Percentiles rank a stretch among this genome's conserved stretches.
phyloP scores from a whole-genome alignment of 2,888 invertebrate genomes.

The Plebejus melissa region DNA sequence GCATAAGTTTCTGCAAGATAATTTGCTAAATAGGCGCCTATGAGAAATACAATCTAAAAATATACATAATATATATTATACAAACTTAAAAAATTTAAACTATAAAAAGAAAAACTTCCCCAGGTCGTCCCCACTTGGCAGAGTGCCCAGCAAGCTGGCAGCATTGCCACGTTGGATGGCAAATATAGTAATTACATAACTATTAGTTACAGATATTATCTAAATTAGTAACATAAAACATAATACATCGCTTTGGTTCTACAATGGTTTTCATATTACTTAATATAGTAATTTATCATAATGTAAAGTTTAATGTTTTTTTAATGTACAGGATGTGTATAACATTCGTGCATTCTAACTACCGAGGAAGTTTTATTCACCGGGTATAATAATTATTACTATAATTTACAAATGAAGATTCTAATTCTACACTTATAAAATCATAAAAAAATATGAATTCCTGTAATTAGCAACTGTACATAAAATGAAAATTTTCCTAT shows the following conservation, averaged over 20 bases:
- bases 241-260: neutral
- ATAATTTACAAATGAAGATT: neutral
- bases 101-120: no score
- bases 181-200: neutral
- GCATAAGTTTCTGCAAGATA: neutral
- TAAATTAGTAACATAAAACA: neutral
- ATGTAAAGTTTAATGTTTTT: neutral
- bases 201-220: neutral
- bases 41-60: no score
- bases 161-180: no score
- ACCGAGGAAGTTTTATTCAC: neutral
- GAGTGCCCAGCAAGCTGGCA: no score
- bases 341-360: neutral
- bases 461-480: neutral
- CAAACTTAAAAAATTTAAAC: no score
- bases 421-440: neutral
- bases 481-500: no score
- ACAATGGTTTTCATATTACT: neutral
- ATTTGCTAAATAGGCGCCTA: no score
- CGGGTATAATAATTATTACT: neutral
- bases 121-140: no score
- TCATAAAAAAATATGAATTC: neutral
- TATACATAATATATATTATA: no score
- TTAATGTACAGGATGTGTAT: conserved; percentile 1
- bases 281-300: neutral